Evolutionary conservation across 2,113 vertebrate genomes (phyloP).

Genomic region (Clupea harengus): DNA sequence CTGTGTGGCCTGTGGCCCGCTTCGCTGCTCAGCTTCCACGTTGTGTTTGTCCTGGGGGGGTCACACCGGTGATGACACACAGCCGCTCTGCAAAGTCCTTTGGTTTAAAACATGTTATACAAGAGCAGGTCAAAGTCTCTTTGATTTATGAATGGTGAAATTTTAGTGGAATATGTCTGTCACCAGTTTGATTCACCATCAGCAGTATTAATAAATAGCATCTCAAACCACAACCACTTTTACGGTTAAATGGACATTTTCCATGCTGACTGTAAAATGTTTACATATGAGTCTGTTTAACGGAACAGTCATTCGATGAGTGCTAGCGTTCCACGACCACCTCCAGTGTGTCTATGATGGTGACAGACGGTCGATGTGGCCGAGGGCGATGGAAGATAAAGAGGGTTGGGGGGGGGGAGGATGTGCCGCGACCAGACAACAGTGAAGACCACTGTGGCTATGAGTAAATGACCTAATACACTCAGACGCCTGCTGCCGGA

Average conservation of each 20-base stretch:
- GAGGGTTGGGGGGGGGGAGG: not conserved
- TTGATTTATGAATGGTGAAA: not conserved
- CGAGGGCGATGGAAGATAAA: not conserved
- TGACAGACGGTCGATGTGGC: not conserved
- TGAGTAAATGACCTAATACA: conserved; percentile 9
- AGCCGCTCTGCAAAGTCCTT: not conserved
- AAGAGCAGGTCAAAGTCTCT: not conserved
- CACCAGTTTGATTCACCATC: not conserved
- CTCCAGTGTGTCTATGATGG: not conserved
- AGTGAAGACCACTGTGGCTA: not conserved
- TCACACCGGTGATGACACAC: not conserved
- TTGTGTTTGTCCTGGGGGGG: not conserved
- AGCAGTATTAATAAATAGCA: not conserved
- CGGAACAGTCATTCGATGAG: not conserved
- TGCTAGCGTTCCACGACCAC: not conserved
- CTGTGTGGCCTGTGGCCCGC: not conserved
- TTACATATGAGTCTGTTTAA: not conserved
- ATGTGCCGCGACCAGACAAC: not conserved
- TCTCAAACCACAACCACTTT: not conserved
- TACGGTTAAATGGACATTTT: conserved; percentile 3
- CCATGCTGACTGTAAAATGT: not conserved
- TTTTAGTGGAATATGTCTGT: not conserved
- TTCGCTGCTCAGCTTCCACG: not conserved
- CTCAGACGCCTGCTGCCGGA: not conserved
- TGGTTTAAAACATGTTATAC: not conserved